phyloP scores from a whole-genome alignment of 2,113 vertebrate genomes.

The Chinchilla lanigera region DNA sequence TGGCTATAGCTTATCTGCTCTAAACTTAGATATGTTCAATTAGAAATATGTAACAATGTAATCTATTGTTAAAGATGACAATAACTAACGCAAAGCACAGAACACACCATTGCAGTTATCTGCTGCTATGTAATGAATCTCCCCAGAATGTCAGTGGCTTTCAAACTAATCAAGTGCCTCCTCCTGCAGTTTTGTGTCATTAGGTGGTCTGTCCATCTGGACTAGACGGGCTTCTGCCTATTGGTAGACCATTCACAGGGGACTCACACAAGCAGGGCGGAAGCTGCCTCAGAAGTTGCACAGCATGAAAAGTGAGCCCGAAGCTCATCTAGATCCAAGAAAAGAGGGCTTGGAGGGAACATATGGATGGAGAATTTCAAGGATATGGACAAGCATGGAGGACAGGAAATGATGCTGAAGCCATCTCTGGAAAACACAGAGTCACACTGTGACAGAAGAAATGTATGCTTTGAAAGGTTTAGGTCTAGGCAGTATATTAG shows the following conservation, averaged over 20 bases:
- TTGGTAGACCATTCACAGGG: background rate
- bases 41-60: background rate
- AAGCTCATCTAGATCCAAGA: background rate
- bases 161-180: background rate
- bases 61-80: background rate
- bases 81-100: background rate
- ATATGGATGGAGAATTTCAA: background rate
- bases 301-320: background rate
- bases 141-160: background rate
- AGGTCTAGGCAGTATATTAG: background rate
- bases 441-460: background rate
- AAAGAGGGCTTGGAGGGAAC: background rate
- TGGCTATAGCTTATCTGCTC: background rate
- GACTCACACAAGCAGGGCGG: background rate
- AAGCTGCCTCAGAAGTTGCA: background rate
- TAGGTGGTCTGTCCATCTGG: background rate
- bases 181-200: background rate
- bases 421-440: background rate
- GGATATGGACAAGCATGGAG: background rate
- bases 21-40: conserved; percentile 1
- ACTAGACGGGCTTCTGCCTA: background rate
- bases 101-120: background rate
- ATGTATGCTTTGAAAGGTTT: background rate
- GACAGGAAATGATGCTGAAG: background rate
- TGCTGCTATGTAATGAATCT: background rate